phyloP scores from a whole-genome alignment of 2,113 vertebrate species.

The Channa maculata region DNA sequence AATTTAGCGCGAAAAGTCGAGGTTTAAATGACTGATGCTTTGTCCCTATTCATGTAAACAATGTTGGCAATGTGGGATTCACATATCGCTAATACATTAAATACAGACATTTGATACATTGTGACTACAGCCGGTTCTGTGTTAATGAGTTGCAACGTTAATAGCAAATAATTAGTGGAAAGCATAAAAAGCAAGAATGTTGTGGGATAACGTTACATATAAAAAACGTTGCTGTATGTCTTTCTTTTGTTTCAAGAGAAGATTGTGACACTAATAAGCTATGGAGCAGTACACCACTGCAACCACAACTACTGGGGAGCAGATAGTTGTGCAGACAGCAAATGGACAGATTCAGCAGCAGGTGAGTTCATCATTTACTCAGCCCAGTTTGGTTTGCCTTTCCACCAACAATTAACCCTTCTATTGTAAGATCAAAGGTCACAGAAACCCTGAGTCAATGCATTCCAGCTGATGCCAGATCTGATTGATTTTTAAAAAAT shows the following conservation, averaged over 20 bases:
- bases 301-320: conserved; percentile 92
- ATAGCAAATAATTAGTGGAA: too few species aligned
- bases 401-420: not conserved
- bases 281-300: conserved; percentile 98
- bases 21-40: too few species aligned
- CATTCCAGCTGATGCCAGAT: conserved; percentile 11
- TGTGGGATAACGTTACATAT: not conserved
- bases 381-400: not conserved
- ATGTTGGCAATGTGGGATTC: too few species aligned
- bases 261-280: conserved; percentile 28
- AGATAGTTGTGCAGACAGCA: conserved; percentile 94
- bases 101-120: too few species aligned
- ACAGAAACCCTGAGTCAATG: not conserved
- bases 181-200: too few species aligned
- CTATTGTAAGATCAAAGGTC: not conserved
- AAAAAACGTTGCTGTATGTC: not conserved
- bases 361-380: conserved; percentile 78
- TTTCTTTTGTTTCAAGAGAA: conserved; percentile 34
- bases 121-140: too few species aligned
- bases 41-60: too few species aligned
- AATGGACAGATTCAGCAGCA: conserved; percentile 97
- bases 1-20: too few species aligned
- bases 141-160: too few species aligned
- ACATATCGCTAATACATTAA: too few species aligned
- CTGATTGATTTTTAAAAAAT: not conserved